Base-by-base conservation (phyloP, 2,888 invertebrate genomes). In the Monochamus alternatus region DNA sequence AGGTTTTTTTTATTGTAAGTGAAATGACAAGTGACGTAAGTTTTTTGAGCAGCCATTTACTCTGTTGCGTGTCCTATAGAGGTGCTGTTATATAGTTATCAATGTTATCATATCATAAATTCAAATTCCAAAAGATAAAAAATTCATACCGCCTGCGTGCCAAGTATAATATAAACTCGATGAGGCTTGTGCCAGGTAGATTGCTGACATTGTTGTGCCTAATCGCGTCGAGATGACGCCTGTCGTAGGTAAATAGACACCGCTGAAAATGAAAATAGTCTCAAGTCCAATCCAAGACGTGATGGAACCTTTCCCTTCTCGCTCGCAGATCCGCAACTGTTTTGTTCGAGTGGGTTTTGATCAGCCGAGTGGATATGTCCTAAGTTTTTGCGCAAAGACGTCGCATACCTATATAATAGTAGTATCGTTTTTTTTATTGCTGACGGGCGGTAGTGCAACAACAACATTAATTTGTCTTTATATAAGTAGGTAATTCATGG, bases 341-440 rank as follows among this genome's bases (percentile, higher is more conserved):
- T 71, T 60, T 51, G 75, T 68, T 63, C 58, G 47, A 60, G 63
- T 43, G 31, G 66, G 30, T 32, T 65, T 44, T 67, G 74, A 68
- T 65, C 76, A 70, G 76, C 68, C 72, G 72, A 68, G 71, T 62
- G 69, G 66, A 60, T 70, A 72, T 73, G 73, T 75, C 52, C 73
- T 76, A 63, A 52, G 58, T 62, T 73, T 58, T 73, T 44, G 65
- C 58, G 58, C 67, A 62, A 9, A 67, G 59, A 44, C 68, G 5
- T 58, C 63, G 71, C 70, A 66, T 70, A 66, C 70, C 64, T 70
- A 64, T 60, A 30, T 12, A 58, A 14, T 68, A 75, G 65, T 47
- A 59, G 70, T 70, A 74, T 60, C 63, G 62, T 70, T 70, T 70
- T 70, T 75, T 75, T 4, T 70, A 70, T 75, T 71, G 38, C 62